phyloP scores from a whole-genome alignment of 2,888 invertebrate species.

The Dione vanillae region DNA sequence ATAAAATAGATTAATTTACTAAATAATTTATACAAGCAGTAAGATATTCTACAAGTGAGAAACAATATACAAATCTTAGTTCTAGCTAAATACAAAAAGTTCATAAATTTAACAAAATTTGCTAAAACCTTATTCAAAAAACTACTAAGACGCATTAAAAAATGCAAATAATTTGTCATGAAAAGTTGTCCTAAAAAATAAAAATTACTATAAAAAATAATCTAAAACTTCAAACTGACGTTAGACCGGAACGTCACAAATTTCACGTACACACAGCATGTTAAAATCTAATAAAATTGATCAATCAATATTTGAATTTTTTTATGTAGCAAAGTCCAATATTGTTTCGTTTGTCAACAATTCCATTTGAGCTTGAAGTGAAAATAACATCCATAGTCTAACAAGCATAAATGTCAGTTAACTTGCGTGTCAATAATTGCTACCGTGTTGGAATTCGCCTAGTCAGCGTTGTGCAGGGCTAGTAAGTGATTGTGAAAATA shows the following conservation, averaged over 20 bases:
- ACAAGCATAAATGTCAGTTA: slow-evolving; percentile 50
- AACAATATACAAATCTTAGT: too few relatives aligned
- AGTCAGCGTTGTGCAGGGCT: background rate
- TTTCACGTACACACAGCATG: slow-evolving; percentile 31
- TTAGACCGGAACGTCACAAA: slow-evolving; percentile 11
- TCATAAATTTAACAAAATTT: too few relatives aligned
- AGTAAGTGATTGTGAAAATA: background rate
- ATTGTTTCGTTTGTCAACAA: slow-evolving; percentile 40
- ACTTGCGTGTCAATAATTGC: slow-evolving; percentile 59
- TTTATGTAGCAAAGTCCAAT: slow-evolving; percentile 41
- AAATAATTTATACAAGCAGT: too few relatives aligned
- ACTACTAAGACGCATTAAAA: too few relatives aligned
- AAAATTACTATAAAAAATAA: background rate
- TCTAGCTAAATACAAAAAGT: too few relatives aligned
- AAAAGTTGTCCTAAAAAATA: too few relatives aligned
- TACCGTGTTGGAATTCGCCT: background rate
- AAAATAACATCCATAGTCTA: slow-evolving; percentile 47
- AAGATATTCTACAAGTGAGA: too few relatives aligned
- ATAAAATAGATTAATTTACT: too few relatives aligned
- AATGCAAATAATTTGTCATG: too few relatives aligned
- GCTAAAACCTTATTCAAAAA: too few relatives aligned
- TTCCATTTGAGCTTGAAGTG: slow-evolving; percentile 42
- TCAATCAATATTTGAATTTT: slow-evolving; percentile 42
- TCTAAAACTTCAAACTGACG: slow-evolving; percentile 9
- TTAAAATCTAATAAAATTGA: slow-evolving; percentile 40